A percentile compares a stretch with the other conserved stretches of the same genome.
These are phyloP conservation scores for Drosophila pectinifera DNA, from an alignment of 1,140 invertebrate genomes.

Conservation along the genomic window DNA sequence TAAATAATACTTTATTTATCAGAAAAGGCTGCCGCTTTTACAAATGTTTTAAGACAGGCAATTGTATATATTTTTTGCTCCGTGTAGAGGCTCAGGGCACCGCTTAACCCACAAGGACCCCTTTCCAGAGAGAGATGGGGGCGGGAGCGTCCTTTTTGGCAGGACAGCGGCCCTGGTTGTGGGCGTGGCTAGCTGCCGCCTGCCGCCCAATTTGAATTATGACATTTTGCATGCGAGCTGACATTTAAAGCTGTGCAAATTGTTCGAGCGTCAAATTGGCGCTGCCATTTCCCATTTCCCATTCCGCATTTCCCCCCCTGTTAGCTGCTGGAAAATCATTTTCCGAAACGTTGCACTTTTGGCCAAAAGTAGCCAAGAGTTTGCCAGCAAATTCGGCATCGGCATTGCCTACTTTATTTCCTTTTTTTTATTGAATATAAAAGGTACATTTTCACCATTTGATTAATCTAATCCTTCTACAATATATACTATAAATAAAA, in stretches of 20 bases:
- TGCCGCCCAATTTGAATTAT: constrained; percentile 70
- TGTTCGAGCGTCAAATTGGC: constrained; percentile 80
- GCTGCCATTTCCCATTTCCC: constrained; percentile 55
- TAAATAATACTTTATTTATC: too few relatives aligned
- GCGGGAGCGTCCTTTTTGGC: neutral
- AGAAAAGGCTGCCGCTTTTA: too few relatives aligned
- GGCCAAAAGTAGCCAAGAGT: constrained; percentile 22
- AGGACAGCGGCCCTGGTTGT: constrained; percentile 7
- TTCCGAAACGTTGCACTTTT: constrained; percentile 59
- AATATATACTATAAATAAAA: too few relatives aligned
- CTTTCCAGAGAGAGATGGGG: too few relatives aligned
- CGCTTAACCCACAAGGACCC: constrained; percentile 24
- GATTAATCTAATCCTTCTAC: too few relatives aligned
- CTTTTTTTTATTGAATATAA: too few relatives aligned
- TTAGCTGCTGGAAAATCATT: constrained; percentile 42
- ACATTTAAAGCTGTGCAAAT: constrained; percentile 83
- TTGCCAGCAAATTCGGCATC: constrained; percentile 22
- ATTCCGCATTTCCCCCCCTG: too few relatives aligned
- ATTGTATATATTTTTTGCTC: neutral
- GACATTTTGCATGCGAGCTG: constrained; percentile 78
- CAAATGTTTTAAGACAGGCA: too few relatives aligned
- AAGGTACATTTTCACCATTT: too few relatives aligned
- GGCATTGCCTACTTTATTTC: constrained; percentile 72
- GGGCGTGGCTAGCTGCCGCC: constrained; percentile 1
- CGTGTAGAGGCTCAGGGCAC: neutral